Conservation (phyloP, 1,140 invertebrate species). For the Papilio xuthus region DNA sequence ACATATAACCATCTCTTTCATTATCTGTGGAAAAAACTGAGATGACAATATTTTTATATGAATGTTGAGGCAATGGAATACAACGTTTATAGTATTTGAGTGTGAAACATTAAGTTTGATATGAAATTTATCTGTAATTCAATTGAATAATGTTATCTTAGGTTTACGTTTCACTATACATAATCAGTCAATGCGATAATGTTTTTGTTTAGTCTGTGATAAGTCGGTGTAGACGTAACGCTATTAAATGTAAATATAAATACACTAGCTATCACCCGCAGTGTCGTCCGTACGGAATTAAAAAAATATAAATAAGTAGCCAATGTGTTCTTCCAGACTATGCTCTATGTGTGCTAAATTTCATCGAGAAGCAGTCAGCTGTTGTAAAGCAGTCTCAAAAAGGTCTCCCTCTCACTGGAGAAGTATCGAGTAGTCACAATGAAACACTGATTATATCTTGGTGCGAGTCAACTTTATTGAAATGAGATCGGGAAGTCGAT, state of each 20-base stretch:
- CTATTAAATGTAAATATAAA: too few relatives aligned
- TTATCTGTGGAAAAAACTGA: background rate
- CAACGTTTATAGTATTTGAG: background rate
- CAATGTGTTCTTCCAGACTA: too few relatives aligned
- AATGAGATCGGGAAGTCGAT: too few relatives aligned
- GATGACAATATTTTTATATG: background rate
- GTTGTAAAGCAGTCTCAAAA: too few relatives aligned
- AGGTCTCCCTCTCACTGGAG: too few relatives aligned
- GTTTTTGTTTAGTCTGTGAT: constrained; percentile 17
- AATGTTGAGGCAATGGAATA: background rate
- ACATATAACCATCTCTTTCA: background rate
- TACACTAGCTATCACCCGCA: too few relatives aligned
- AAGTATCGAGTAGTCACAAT: too few relatives aligned
- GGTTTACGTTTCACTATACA: background rate
- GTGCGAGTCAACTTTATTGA: too few relatives aligned
- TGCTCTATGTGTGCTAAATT: too few relatives aligned
- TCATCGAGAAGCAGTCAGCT: too few relatives aligned
- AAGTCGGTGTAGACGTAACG: background rate
- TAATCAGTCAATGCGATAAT: constrained; percentile 20
- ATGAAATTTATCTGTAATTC: background rate
- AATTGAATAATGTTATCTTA: constrained; percentile 11
- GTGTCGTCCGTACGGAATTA: too few relatives aligned
- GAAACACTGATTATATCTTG: too few relatives aligned
- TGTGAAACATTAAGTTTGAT: background rate
- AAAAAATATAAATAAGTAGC: background rate